Percentiles rank a stretch among this genome's conserved stretches.
Evolutionary conservation across 2,888 invertebrate species (phyloP).

Genomic region (Glaucopsyche alexis): DNA sequence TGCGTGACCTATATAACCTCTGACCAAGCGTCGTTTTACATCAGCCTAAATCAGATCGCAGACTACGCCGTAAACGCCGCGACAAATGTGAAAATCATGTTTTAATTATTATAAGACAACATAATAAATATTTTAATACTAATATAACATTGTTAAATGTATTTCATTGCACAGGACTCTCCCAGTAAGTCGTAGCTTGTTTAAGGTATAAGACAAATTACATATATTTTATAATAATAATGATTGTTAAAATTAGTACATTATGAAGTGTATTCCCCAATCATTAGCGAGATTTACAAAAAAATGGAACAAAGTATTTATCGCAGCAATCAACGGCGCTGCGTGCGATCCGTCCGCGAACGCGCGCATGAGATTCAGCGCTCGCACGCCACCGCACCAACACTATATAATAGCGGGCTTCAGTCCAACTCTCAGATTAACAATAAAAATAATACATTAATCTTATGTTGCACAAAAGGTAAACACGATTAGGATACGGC

Average conservation of each 20-base stretch:
- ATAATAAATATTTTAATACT: constrained; percentile 17
- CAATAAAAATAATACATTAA: constrained; percentile 36
- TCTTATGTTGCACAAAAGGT: constrained; percentile 20
- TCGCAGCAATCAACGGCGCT: constrained; percentile 4
- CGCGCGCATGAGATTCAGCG: constrained; percentile 69
- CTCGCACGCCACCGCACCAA: constrained; percentile 56
- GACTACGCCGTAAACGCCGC: constrained; percentile 17
- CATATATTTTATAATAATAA: too few relatives aligned
- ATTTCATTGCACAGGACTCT: background rate
- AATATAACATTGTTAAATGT: constrained; percentile 13
- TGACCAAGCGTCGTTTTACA: background rate
- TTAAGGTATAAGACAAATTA: background rate
- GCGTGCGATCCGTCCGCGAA: constrained; percentile 42
- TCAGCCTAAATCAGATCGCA: background rate
- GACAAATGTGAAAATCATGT: background rate
- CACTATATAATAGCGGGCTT: constrained; percentile 32
- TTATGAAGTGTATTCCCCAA: background rate
- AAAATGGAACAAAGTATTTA: background rate
- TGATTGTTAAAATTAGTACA: background rate
- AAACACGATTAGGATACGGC: background rate
- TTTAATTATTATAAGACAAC: background rate
- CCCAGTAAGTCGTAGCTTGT: background rate
- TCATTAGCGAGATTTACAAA: background rate
- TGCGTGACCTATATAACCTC: too few relatives aligned
- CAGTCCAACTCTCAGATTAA: constrained; percentile 33